A percentile compares a stretch with the other conserved stretches of the same genome.
phyloP scores from a whole-genome alignment of 2,888 invertebrate species.

The Polylopha cassiicola region DNA sequence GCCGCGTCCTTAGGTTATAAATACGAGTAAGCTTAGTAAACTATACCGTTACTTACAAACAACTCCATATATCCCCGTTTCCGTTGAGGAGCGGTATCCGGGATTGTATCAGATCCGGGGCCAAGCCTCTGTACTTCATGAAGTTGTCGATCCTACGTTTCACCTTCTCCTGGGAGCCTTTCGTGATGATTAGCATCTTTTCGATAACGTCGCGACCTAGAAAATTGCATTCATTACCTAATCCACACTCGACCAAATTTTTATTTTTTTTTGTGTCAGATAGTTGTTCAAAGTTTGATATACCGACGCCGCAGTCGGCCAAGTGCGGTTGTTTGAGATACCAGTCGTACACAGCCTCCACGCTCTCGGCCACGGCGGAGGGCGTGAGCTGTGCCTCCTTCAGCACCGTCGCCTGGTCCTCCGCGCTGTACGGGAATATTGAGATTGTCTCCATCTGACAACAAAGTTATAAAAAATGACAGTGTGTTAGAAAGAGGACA shows the following conservation, averaged over 20 bases:
- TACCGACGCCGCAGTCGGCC: conserved; percentile 53
- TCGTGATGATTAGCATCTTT: conserved; percentile 47
- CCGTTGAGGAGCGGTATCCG: conserved; percentile 41
- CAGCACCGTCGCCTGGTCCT: too few species aligned
- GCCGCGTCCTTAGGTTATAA: too few species aligned
- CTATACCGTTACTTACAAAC: conserved; percentile 63
- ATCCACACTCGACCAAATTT: conserved; percentile 50
- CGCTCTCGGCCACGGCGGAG: too few species aligned
- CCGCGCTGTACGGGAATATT: too few species aligned
- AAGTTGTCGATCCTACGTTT: conserved; percentile 53
- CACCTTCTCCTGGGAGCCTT: conserved; percentile 57
- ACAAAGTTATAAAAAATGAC: too few species aligned
- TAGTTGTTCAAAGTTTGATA: too few species aligned
- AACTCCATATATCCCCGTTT: conserved; percentile 43
- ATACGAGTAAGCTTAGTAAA: too few species aligned
- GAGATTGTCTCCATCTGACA: too few species aligned
- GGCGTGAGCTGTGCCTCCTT: too few species aligned
- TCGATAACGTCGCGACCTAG: conserved; percentile 48
- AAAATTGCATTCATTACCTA: conserved; percentile 41
- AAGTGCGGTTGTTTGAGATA: conserved; percentile 30
- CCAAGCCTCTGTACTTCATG: conserved; percentile 47
- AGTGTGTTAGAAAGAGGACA: too few species aligned
- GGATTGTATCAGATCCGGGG: conserved; percentile 52
- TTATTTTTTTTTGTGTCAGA: too few species aligned
- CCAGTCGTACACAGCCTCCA: conserved; percentile 19